phyloP scores from a whole-genome alignment of 2,113 vertebrate genomes.

The Colius striatus region DNA sequence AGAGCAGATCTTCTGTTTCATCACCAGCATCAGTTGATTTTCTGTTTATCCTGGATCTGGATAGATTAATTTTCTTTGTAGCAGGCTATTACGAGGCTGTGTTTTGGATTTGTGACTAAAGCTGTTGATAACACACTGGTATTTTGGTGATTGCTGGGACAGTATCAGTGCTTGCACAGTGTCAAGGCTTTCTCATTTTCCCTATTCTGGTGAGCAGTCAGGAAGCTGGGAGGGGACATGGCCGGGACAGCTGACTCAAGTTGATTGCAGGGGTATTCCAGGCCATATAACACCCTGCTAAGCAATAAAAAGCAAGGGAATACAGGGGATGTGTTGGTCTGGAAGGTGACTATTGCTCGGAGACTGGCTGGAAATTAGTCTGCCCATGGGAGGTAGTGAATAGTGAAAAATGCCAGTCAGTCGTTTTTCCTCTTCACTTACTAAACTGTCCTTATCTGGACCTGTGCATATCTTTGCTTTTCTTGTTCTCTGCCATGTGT shows the following conservation, averaged over 20 bases:
- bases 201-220: background rate
- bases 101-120: background rate
- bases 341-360: background rate
- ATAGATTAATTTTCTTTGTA: background rate
- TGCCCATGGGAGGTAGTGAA: background rate
- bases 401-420: background rate
- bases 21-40: background rate
- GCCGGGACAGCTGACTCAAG: background rate
- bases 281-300: fast-evolving
- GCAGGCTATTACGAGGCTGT: background rate
- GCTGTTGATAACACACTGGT: background rate
- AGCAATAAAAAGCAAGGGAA: background rate
- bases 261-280: background rate
- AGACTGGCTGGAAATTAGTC: fast-evolving
- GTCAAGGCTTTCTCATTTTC: background rate
- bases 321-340: background rate
- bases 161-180: too few relatives aligned
- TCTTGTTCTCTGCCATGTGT: background rate
- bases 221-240: background rate
- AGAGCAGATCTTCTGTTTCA: background rate
- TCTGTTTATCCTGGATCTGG: background rate
- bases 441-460: background rate
- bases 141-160: background rate
- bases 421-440: background rate
- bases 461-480: background rate